Evolutionary conservation across 2,797 vertebrate species (phyloP).

Genomic region (Clarias platycephalus): DNA sequence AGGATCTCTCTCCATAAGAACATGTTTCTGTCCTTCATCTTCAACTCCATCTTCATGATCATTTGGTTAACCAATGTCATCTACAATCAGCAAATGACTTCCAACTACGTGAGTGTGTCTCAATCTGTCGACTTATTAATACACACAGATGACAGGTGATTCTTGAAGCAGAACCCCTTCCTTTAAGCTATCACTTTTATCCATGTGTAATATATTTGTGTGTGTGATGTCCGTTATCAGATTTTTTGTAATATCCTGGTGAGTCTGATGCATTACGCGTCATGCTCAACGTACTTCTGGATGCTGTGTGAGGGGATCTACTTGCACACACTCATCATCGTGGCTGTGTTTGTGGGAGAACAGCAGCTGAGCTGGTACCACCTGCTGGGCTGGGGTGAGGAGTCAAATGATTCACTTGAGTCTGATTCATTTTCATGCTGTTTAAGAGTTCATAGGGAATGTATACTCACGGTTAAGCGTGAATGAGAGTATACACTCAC

Average conservation of each 20-base stretch:
- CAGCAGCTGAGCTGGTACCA: slow-evolving; percentile 82
- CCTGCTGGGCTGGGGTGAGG: slow-evolving; percentile 80
- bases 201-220: background rate
- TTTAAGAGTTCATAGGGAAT: background rate
- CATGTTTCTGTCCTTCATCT: slow-evolving; percentile 78
- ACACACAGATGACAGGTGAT: background rate
- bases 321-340: slow-evolving; percentile 82
- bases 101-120: slow-evolving; percentile 67
- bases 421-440: background rate
- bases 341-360: slow-evolving; percentile 79
- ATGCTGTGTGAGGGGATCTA: slow-evolving; percentile 84
- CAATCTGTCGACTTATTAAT: background rate
- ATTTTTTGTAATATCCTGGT: slow-evolving; percentile 76
- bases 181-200: background rate
- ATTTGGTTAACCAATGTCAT: slow-evolving; percentile 65
- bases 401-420: background rate
- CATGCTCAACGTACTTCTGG: slow-evolving; percentile 78
- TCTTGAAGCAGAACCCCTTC: background rate
- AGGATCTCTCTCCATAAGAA: slow-evolving; percentile 82
- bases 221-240: slow-evolving; percentile 56
- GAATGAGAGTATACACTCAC: too few species aligned
- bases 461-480: background rate
- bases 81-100: slow-evolving; percentile 47
- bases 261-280: slow-evolving; percentile 68
- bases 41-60: slow-evolving; percentile 75